Base-by-base conservation (phyloP, 2,797 vertebrate genomes). In the Catamblyrhynchus diadema region DNA sequence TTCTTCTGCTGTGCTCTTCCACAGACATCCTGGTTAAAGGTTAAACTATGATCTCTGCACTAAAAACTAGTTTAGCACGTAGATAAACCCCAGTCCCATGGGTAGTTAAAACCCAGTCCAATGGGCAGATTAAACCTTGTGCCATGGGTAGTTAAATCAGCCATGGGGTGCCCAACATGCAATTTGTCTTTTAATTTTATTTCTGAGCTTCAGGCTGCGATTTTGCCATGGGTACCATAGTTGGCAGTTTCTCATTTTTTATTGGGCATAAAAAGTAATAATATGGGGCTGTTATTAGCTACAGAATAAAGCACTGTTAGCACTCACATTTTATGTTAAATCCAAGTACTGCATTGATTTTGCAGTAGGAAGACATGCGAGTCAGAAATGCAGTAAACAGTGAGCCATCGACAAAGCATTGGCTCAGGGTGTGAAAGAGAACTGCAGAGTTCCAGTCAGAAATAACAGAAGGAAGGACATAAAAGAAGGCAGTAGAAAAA, bases 311-410 rank as follows among this genome's bases (percentile, higher is more conserved):
- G 41, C 61, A 35, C 28, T 60, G 25, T 69, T 83, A 78, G 50
- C 69, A 64, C 53, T 94, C 39, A 11, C 11, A 25, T 95, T 88
- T 80, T 92, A 83, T 92, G 93, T 82, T 83, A 74, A 95, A 91
- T 70, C 45, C 32, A 2, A 94, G 48, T 59, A 23, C 30, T 59
- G 2, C n/a, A 93, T 92, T 83, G 94, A 92, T 92, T 96, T 95
- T 85, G 45, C 59, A 56, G 10, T 83, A 23, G 84, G 65, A 91
- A 93, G 64, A 74, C n/a, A 41, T 47, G 81, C 60, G 67, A 83
- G 71, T 82, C 57, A 85, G 74, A 65, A 92, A 79, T 22, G 47
- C 64, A 67, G n/a, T 82, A 64, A 86, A 79, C 33, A 70, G 12
- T 57, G 53, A 91, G 60, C 2, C 12, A 70, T 73, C 78, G 60